Conservation (phyloP, 2,113 vertebrate genomes). For the Gallinago undulata region DNA sequence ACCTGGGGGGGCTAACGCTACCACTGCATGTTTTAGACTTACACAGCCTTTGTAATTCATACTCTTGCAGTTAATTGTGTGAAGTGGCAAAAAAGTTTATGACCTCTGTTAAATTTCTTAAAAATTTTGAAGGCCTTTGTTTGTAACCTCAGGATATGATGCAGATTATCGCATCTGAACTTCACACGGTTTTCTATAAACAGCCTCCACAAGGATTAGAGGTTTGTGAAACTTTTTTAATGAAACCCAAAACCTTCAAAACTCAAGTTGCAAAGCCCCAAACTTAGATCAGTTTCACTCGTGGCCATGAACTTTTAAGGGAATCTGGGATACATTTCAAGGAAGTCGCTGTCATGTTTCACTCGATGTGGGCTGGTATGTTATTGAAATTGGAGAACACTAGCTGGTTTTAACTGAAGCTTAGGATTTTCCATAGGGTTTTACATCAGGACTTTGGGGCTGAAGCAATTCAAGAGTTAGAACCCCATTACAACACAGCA, state of each 20-base stretch:
- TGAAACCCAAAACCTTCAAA: slow-evolving; percentile 16
- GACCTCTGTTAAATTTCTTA: not conserved
- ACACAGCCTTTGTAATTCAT: not conserved
- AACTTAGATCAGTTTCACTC: not conserved
- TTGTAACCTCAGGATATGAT: not conserved
- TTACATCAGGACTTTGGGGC: not conserved
- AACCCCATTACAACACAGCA: not conserved
- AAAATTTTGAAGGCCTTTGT: not conserved
- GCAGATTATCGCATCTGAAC: not conserved
- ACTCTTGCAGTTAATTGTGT: not conserved
- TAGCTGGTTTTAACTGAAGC: slow-evolving; percentile 28
- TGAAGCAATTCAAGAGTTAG: not conserved
- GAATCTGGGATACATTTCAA: slow-evolving; percentile 30
- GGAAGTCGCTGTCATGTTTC: slow-evolving; percentile 46
- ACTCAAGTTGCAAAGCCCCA: not conserved
- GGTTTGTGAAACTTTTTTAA: not conserved
- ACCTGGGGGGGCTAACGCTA: not conserved
- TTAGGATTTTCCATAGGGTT: slow-evolving; percentile 13
- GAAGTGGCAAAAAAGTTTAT: not conserved
- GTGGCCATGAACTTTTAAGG: slow-evolving; percentile 3
- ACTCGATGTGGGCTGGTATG: slow-evolving; percentile 10
- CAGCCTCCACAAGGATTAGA: not conserved
- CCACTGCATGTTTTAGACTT: not conserved
- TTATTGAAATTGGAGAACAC: slow-evolving; percentile 40
- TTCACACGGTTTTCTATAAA: not conserved